Percentiles rank a stretch among this genome's conserved stretches.
These are phyloP conservation scores for Crossocerus cetratus DNA, from an alignment of 2,888 invertebrate genomes.

Conservation along the genomic window DNA sequence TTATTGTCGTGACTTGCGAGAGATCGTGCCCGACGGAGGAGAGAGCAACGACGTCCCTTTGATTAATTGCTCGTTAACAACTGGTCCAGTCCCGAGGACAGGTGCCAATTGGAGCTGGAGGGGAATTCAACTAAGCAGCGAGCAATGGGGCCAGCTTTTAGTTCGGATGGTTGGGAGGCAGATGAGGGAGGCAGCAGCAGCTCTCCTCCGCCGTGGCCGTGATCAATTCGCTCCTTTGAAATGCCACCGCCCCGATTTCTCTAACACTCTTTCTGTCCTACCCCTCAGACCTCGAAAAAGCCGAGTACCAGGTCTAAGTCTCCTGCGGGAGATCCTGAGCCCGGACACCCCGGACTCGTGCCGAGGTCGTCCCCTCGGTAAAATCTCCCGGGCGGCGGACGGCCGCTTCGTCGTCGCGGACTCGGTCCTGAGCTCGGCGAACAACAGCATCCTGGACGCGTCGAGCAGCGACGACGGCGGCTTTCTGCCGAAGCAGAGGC, in stretches of 20 bases:
- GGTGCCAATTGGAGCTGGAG: too few relatives aligned
- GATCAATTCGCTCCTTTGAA: slow-evolving; percentile 27
- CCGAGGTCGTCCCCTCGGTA: slow-evolving; percentile 79
- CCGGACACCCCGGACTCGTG: slow-evolving; percentile 73
- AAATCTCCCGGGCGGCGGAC: slow-evolving; percentile 86
- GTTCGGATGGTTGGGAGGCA: too few relatives aligned
- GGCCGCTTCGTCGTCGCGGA: slow-evolving; percentile 85
- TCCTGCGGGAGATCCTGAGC: slow-evolving; percentile 82
- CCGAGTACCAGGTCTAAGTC: slow-evolving; percentile 95
- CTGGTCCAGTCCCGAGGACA: background rate
- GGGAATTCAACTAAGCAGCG: too few relatives aligned
- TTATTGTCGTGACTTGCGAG: slow-evolving; percentile 53
- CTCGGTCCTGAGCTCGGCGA: slow-evolving; percentile 78
- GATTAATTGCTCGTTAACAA: background rate
- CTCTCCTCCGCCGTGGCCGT: slow-evolving; percentile 25
- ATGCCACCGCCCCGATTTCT: slow-evolving; percentile 36
- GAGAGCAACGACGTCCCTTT: background rate
- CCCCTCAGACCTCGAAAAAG: slow-evolving; percentile 90
- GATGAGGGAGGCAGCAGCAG: background rate
- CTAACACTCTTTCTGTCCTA: slow-evolving; percentile 63
- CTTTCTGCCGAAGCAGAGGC: slow-evolving; percentile 82
- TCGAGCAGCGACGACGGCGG: slow-evolving; percentile 91
- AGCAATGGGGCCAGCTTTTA: too few relatives aligned
- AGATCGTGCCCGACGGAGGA: slow-evolving; percentile 38
- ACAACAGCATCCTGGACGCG: slow-evolving; percentile 80